Evolutionary conservation across 2,113 vertebrate genomes (phyloP).

Genomic region (Pagrus major): DNA sequence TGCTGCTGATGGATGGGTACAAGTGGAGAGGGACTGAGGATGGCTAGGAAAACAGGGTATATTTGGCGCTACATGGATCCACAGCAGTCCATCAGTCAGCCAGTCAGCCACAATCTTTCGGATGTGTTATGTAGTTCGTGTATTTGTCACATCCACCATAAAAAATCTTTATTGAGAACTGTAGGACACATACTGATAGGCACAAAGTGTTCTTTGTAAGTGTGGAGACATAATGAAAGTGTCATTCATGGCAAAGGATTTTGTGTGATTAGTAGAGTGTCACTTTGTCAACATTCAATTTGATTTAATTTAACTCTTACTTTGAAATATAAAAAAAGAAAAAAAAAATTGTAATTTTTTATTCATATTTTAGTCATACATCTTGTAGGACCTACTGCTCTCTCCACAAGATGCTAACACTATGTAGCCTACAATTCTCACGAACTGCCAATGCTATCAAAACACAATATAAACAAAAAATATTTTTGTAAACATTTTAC

Average conservation of each 20-base stretch:
- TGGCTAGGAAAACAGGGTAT: conserved; percentile 35
- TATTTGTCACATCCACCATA: conserved; percentile 1
- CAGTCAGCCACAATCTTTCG: conserved; percentile 5
- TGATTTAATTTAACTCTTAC: background rate
- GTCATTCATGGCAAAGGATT: background rate
- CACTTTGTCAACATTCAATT: background rate
- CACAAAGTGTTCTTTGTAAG: background rate
- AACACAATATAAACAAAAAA: background rate
- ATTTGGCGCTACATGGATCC: conserved; percentile 20
- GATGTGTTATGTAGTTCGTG: background rate
- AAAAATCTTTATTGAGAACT: conserved; percentile 5
- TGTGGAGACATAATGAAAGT: background rate
- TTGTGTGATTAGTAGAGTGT: background rate
- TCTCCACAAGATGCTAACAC: background rate
- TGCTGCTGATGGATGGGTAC: conserved; percentile 48
- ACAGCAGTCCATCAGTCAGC: background rate
- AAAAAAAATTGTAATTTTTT: background rate
- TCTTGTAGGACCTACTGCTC: too few species aligned
- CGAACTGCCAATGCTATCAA: background rate
- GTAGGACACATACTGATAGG: background rate
- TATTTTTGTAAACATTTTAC: background rate
- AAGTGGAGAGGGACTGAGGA: conserved; percentile 15
- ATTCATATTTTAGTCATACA: background rate
- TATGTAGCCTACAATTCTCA: background rate
- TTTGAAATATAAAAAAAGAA: background rate